Base-by-base conservation (phyloP, 2,797 vertebrate genomes). In the Neosilurus hyrtlii region DNA sequence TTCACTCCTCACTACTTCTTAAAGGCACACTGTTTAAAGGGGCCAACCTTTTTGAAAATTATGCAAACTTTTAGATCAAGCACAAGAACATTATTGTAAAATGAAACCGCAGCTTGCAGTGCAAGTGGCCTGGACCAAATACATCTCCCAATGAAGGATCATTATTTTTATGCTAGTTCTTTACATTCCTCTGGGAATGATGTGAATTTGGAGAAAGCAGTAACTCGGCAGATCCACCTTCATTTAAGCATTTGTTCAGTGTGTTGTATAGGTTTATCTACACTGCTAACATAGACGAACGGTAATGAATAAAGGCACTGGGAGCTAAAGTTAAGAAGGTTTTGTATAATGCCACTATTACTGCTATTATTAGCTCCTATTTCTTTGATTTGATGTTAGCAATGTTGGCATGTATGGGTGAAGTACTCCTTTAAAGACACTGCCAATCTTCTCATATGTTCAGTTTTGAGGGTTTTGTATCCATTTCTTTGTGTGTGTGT, bases 51-150 rank as follows among this genome's bases (percentile, higher is more conserved):
- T 77, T 80, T 61, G n/a, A 86, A 81, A 49, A 76, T 84, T 85
- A 84, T 88, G 84, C 83, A 88, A 88, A 80, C 30, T 26, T 87
- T 81, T 84, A 81, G 81, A 85, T 84, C 52, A 86, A 89, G 88
- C 88, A 89, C 87, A 88, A 89, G 56, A 70, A 59, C 74, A 85
- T 63, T 65, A 66, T 1, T 49, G 61, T 49, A 72, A 75, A 78
- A 63, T 62, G 65, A 79, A 81, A 35, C 56, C 57, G 62, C 77
- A 52, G 66, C 71, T 85, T 70, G 80, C 72, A 56, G 80, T 75
- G 77, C 57, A 82, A 68, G 67, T 67, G 81, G 56, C 57, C 75
- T 43, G 80, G 84, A 85, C 85, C 82, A 84, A 85, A 86, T 76
- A 68, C 82, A 85, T 83, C 49, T 79, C 66, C 65, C 71, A 79